Conservation (phyloP, 2,797 vertebrate genomes). For the Rhynchonycteris naso region DNA sequence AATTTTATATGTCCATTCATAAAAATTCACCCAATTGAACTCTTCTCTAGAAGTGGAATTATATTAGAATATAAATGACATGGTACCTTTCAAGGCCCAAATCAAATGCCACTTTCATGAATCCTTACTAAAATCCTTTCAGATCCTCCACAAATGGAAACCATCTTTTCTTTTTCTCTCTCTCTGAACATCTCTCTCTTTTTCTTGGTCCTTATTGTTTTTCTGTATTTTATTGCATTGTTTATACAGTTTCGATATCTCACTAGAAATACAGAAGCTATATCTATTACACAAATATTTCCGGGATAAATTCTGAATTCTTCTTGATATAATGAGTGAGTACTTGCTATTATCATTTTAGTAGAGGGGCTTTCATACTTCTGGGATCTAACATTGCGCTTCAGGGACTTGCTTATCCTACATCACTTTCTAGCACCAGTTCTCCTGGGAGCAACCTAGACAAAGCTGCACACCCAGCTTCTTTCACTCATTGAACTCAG, state of each 20-base stretch:
- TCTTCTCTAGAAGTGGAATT: conserved; percentile 7
- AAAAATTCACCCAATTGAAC: conserved; percentile 31
- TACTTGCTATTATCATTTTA: conserved; percentile 18
- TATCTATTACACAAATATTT: neutral
- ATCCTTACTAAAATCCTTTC: conserved; percentile 48
- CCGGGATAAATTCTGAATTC: neutral
- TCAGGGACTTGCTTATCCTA: neutral
- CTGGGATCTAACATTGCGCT: neutral
- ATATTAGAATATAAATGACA: conserved; percentile 48
- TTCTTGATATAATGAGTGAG: conserved; percentile 33
- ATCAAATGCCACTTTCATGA: conserved; percentile 41
- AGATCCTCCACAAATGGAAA: conserved; percentile 24
- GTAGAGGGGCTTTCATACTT: neutral
- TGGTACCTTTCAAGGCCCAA: neutral
- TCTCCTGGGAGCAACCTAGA: neutral
- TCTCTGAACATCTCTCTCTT: neutral
- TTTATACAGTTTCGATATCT: neutral
- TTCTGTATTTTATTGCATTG: neutral
- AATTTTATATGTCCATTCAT: conserved; percentile 62
- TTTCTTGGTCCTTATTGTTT: neutral
- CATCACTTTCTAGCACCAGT: neutral
- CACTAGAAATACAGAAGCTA: neutral
- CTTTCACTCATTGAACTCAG: neutral
- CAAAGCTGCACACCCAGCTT: neutral
- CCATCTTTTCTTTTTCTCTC: neutral